Base-by-base conservation (phyloP, 2,888 invertebrate genomes). In the Lithosia quadra region DNA sequence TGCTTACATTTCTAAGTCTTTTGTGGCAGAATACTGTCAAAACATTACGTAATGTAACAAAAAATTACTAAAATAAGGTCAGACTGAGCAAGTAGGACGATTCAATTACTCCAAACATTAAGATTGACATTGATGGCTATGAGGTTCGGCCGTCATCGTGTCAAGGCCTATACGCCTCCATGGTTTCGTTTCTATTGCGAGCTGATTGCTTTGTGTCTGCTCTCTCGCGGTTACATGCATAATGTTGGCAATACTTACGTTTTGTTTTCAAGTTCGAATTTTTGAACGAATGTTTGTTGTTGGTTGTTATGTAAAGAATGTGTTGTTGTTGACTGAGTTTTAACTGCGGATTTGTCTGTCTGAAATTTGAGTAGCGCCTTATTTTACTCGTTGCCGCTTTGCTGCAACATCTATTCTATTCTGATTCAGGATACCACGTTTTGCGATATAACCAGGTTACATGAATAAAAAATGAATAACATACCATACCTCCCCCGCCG, bases 121-220 rank as follows among this genome's bases (percentile, higher is more conserved):
- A 67, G 72, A 73, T 57, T 75, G 79, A 72, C 78, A 80, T 76
- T 82, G 77, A 74, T 72, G 67, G 63, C 71, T 70, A 63, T 43
- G 59, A 66, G 68, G 36, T 72, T 59, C 78, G 75, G 70, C 71
- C 69, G 68, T 78, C 80, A 81, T 55, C 69, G 65, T 80, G 83
- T 84, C 84, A 84, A 84, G 84, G 85, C 78, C 78, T 34, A 72
- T 77, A 68, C 63, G 69, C 73, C 68, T 68, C 68, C 70, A 33
- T 65, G 53, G 63, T 74, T 68, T 67, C 62, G 58, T 73, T 72
- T 76, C 70, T 67, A 71, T 69, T 60, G 67, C 71, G 58, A 71
- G 18, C 62, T 28, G 28, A 58, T 58, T 58, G 24, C 53, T 71
- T 72, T 75, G 70, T 80, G 67, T 73, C 55, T 63, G 62, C 49